A percentile compares a stretch with the other conserved stretches of the same genome.
These are phyloP conservation scores for Amphipoea oculea DNA, from an alignment of 2,888 invertebrate genomes.

Conservation along the genomic window DNA sequence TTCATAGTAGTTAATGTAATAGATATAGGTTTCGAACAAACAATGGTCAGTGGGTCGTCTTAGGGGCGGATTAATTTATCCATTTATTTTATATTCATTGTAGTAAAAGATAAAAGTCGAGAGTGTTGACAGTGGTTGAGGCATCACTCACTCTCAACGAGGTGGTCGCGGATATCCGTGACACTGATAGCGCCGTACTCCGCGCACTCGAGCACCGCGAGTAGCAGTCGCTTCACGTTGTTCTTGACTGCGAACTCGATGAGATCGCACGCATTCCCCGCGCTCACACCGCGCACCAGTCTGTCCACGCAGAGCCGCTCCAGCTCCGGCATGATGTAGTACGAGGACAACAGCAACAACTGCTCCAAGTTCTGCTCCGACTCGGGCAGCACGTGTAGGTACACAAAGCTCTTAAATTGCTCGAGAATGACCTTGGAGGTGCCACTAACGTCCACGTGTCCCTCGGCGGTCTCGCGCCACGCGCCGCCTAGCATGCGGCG, in stretches of 20 bases:
- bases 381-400: conserved; percentile 63
- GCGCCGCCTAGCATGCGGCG: conserved; percentile 68
- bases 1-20: too few relatives aligned
- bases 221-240: conserved; percentile 69
- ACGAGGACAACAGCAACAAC: conserved; percentile 73
- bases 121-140: too few relatives aligned
- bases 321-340: conserved; percentile 78
- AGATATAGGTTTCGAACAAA: too few relatives aligned
- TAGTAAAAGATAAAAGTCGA: too few relatives aligned
- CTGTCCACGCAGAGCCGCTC: conserved; percentile 75
- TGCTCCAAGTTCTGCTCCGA: conserved; percentile 66
- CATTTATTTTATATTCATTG: too few relatives aligned
- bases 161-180: conserved; percentile 68
- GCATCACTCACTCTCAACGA: conserved; percentile 18
- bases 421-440: conserved; percentile 66
- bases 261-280: conserved; percentile 60
- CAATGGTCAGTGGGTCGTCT: too few relatives aligned
- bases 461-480: conserved; percentile 64
- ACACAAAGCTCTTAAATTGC: conserved; percentile 76
- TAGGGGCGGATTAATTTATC: too few relatives aligned
- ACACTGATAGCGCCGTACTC: conserved; percentile 67
- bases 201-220: conserved; percentile 74
- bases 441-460: conserved; percentile 67
- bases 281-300: conserved; percentile 55
- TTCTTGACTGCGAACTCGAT: conserved; percentile 76